Base-by-base conservation (phyloP, 1,140 invertebrate species). In the Magallana angulata region DNA sequence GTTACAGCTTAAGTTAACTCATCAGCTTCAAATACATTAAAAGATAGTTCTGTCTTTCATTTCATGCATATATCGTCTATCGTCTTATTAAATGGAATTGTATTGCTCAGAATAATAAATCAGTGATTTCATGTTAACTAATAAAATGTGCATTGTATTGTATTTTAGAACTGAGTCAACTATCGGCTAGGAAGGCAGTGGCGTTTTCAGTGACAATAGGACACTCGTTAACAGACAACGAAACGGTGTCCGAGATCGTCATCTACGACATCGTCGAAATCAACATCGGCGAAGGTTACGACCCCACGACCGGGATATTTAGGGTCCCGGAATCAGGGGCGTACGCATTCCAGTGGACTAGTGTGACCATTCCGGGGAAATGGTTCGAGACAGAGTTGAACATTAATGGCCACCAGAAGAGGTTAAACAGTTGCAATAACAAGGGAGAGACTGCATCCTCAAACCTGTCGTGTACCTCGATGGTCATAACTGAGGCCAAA, bases 341-440 rank as follows among this genome's bases (percentile, higher is more conserved):
- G 48, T 82, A 82, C 48, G 81, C 18, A 30, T 82, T 82, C 57
- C 14, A 18, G 6, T 82, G 81, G 81, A 82, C 81, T 14, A 82
- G 48, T n/a, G 81, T 82, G 14, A 82, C 81, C 16, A 82, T 57
- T 58, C 48, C 81, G 48, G 81, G 81, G 9, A 82, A 82, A 24
- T 57, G 81, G 48, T 82, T 30, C n/a, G 48, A 82, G n/a, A 82
- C 81, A 7, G 81, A 82, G 81, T 14, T 82, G n/a, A 82, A 57
- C 48, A 58, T 82, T 16, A 58, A 82, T 57, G 81, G 81, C 11
- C 48, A 57, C 9, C 48, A 57, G 48, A 82, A 82, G 14, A 58
- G 81, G 36, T n/a, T 58, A 0, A 82, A 82, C 16, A 76, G 68
- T 36, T 76, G 68, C 14, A 76, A 76, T 30, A 76, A 76, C 24